phyloP scores from a whole-genome alignment of 2,888 invertebrate species.

The Anarsia innoxiella region DNA sequence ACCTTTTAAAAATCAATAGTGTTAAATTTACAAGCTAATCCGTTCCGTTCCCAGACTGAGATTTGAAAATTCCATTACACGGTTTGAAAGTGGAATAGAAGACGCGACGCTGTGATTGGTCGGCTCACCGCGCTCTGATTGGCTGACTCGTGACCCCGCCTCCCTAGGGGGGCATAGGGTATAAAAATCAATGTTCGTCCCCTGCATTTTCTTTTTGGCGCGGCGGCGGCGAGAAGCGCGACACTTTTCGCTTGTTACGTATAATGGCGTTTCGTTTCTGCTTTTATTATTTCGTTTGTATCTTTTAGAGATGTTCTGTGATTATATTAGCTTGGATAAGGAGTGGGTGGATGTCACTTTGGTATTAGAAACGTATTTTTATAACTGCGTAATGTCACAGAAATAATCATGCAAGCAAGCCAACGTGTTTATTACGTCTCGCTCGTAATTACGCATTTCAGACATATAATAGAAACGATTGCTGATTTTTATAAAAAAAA shows the following conservation, averaged over 20 bases:
- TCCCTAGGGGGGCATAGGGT: conserved; percentile 42
- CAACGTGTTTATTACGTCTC: too few relatives aligned
- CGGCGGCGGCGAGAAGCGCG: conserved; percentile 38
- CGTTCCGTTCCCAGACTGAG: conserved; percentile 47
- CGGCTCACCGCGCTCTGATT: conserved; percentile 64
- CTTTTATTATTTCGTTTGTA: conserved; percentile 53
- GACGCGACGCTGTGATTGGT: conserved; percentile 60
- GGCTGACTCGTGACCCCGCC: conserved; percentile 64
- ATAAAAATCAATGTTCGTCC: conserved; percentile 70
- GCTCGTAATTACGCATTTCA: too few relatives aligned
- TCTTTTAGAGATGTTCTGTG: too few relatives aligned
- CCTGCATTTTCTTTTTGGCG: conserved; percentile 53
- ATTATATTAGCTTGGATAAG: too few relatives aligned
- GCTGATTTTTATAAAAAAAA: too few relatives aligned
- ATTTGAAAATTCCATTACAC: conserved; percentile 64
- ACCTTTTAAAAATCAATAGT: conserved; percentile 31
- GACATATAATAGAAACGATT: too few relatives aligned
- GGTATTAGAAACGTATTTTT: too few relatives aligned
- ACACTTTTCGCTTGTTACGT: conserved; percentile 65
- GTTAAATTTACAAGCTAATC: too few relatives aligned
- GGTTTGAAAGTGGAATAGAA: conserved; percentile 56
- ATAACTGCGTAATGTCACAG: too few relatives aligned
- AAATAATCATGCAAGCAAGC: too few relatives aligned
- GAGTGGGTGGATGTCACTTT: too few relatives aligned
- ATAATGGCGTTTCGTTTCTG: conserved; percentile 69